Percentiles rank a stretch among this genome's conserved stretches.
These are phyloP conservation scores for Oxytorus armatus DNA, from an alignment of 2,888 invertebrate species.

Conservation along the genomic window DNA sequence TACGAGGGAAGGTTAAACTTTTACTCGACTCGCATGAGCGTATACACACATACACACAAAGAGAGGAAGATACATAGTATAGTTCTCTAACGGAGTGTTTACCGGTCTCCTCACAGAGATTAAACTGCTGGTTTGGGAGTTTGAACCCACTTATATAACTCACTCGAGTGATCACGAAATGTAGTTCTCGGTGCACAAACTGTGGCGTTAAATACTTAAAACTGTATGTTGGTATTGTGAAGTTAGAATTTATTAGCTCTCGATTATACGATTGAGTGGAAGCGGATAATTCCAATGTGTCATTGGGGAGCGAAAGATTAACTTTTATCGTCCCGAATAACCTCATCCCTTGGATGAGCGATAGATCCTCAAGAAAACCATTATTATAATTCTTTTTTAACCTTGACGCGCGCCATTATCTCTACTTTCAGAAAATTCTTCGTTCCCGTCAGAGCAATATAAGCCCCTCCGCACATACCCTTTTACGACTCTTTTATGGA, in stretches of 20 bases:
- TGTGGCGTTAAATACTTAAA: conserved; percentile 24
- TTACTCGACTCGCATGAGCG: conserved; percentile 60
- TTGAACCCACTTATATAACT: conserved; percentile 54
- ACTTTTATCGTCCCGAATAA: background rate
- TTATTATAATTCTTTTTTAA: background rate
- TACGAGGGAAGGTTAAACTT: conserved; percentile 67
- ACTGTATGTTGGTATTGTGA: conserved; percentile 1
- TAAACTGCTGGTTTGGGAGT: conserved; percentile 59
- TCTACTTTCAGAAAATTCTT: conserved; percentile 68
- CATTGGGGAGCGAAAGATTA: conserved; percentile 1
- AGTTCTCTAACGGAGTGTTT: conserved; percentile 57
- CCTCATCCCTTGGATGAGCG: background rate
- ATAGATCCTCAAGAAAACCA: background rate
- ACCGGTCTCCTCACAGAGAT: conserved; percentile 51
- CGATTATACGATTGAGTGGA: background rate
- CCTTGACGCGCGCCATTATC: conserved; percentile 24
- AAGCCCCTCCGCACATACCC: conserved; percentile 38
- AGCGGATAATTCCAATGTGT: background rate
- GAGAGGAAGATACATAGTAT: background rate
- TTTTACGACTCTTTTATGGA: conserved; percentile 70
- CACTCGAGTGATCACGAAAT: conserved; percentile 48
- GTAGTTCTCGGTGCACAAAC: conserved; percentile 21
- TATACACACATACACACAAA: background rate
- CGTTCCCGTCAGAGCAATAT: conserved; percentile 47
- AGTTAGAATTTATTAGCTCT: conserved; percentile 32